A percentile compares a stretch with the other conserved stretches of the same genome.
These are phyloP conservation scores for Pterostichus niger DNA, from an alignment of 2,888 invertebrate species.

Conservation along the genomic window DNA sequence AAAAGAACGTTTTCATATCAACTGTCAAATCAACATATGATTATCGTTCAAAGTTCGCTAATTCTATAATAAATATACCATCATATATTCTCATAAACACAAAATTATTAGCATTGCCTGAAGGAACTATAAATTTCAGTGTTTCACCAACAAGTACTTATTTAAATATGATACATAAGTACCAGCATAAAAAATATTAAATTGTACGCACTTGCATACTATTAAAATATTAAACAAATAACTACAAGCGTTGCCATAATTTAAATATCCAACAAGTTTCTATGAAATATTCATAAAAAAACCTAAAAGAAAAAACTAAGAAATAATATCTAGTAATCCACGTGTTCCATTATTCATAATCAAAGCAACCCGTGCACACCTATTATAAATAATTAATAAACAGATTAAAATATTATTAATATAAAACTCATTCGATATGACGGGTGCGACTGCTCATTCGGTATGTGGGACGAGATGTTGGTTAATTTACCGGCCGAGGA, in stretches of 20 bases:
- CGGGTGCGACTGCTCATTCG: conserved; percentile 13
- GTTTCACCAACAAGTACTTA: conserved; percentile 3
- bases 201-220: not conserved
- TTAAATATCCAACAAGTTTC: not conserved
- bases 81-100: conserved; percentile 3
- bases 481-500: conserved; percentile 20
- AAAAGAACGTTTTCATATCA: too few relatives aligned
- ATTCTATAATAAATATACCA: conserved; percentile 33
- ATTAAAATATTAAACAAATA: conserved; percentile 37
- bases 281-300: conserved; percentile 4
- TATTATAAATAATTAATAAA: conserved; percentile 51
- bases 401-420: conserved; percentile 55
- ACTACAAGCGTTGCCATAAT: not conserved
- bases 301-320: conserved; percentile 6
- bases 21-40: not conserved
- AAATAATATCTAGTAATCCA: conserved; percentile 21
- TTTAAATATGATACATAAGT: conserved; percentile 31
- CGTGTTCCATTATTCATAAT: conserved; percentile 38
- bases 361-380: not conserved
- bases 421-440: conserved; percentile 37
- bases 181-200: conserved; percentile 36
- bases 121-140: conserved; percentile 15
- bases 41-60: not conserved
- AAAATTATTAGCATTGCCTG: conserved; percentile 1
- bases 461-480: conserved; percentile 12